Conservation (phyloP, 2,797 vertebrate species). For the Mareca penelope region DNA sequence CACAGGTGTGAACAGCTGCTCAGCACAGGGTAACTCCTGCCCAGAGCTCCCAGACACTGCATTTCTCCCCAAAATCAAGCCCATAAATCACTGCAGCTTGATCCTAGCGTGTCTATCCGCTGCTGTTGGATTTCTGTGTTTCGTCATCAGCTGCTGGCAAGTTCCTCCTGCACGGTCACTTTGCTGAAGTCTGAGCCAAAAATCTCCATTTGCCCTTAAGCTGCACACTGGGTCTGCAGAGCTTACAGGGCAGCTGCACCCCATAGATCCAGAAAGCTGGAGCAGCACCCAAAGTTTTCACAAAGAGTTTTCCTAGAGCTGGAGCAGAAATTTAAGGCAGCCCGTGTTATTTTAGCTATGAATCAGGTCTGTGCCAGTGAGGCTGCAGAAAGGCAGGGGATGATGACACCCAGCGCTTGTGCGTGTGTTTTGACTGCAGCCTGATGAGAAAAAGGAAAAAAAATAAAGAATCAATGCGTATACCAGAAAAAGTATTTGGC, state of each 20-base stretch:
- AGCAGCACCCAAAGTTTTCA: neutral
- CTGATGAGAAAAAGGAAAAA: neutral
- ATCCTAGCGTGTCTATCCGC: neutral
- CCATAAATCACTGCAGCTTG: neutral
- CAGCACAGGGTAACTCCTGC: neutral
- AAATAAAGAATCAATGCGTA: neutral
- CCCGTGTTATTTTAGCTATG: neutral
- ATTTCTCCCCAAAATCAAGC: neutral
- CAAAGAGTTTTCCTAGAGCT: neutral
- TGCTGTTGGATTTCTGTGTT: neutral
- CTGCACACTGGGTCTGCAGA: neutral
- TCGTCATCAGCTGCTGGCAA: neutral
- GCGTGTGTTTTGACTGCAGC: neutral
- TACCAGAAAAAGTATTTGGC: neutral
- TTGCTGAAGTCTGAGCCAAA: neutral
- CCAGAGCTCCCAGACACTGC: neutral
- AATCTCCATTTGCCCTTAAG: neutral
- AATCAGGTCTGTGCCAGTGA: neutral
- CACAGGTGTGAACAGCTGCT: accelerated
- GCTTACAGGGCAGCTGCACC: neutral
- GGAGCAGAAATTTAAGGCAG: neutral
- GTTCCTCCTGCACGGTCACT: neutral
- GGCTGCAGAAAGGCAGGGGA: neutral
- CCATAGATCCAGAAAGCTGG: neutral
- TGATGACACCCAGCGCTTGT: neutral